Percentiles rank a stretch among this genome's conserved stretches.
These are phyloP conservation scores for Hipparchia sbordonii DNA, from an alignment of 2,888 invertebrate species.

Conservation along the genomic window DNA sequence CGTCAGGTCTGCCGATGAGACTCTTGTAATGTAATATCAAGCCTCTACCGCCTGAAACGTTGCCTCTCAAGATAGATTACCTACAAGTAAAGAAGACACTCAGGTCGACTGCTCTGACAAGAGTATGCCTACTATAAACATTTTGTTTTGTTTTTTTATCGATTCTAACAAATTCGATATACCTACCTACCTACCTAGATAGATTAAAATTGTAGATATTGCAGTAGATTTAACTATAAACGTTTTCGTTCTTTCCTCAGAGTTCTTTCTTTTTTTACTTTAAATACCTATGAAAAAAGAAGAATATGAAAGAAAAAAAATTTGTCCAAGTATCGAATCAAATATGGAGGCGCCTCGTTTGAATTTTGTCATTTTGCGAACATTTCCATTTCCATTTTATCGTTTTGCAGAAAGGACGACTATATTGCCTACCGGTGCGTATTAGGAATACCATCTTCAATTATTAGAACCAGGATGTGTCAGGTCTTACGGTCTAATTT, in stretches of 20 bases:
- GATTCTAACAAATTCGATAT: too few species aligned
- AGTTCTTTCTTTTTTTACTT: too few species aligned
- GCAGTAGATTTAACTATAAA: too few species aligned
- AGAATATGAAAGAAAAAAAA: too few species aligned
- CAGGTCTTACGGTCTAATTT: too few species aligned
- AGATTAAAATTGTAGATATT: too few species aligned
- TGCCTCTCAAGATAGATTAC: constrained; percentile 9
- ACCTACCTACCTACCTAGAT: too few species aligned
- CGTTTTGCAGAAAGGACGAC: constrained; percentile 17
- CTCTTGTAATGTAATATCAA: constrained; percentile 19
- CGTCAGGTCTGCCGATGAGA: constrained; percentile 3
- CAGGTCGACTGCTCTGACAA: background rate
- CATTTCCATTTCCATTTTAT: constrained; percentile 19
- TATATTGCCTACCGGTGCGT: constrained; percentile 12
- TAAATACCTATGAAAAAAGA: too few species aligned
- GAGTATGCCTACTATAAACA: too few species aligned
- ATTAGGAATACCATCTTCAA: constrained; percentile 4
- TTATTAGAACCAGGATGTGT: background rate
- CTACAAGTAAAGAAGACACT: background rate
- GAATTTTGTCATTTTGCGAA: constrained; percentile 16
- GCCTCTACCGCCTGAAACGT: constrained; percentile 8
- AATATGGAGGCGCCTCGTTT: constrained; percentile 4
- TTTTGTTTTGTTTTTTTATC: too few species aligned
- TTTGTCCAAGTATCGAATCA: too few species aligned
- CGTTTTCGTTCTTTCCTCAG: too few species aligned